Evolutionary conservation across 2,797 vertebrate genomes (phyloP).

Genomic region (Pseudotriccus pelzelni): DNA sequence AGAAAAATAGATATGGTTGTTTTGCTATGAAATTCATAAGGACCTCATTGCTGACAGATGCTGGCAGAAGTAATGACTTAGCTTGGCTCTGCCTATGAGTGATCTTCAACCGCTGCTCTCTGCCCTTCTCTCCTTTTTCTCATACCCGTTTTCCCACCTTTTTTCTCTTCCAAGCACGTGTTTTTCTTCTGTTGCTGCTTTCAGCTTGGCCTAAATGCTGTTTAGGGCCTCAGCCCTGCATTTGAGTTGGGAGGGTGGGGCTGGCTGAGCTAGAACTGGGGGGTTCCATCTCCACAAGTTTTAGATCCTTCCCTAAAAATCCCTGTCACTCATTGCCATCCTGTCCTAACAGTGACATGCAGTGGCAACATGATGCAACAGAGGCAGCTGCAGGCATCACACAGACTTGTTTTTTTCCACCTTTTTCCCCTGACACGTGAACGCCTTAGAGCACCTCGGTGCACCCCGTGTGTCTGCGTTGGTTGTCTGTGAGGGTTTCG

Average conservation of each 20-base stretch:
- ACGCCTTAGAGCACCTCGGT: not conserved
- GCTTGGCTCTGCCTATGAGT: not conserved
- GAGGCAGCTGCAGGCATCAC: not conserved
- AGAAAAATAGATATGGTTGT: not conserved
- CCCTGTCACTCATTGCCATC: not conserved
- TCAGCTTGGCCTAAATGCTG: not conserved
- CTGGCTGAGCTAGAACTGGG: not conserved
- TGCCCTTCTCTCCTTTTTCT: not conserved
- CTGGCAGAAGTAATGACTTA: not conserved
- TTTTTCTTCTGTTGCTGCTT: not conserved
- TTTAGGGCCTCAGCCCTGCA: not conserved
- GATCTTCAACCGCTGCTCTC: not conserved
- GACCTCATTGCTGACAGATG: not conserved
- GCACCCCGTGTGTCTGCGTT: not conserved
- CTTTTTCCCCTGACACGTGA: not conserved
- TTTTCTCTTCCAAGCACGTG: not conserved
- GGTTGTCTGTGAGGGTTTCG: not conserved
- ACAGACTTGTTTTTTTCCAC: not conserved
- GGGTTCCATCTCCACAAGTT: not conserved
- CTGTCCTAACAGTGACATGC: conserved; percentile 19
- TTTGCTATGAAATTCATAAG: not conserved
- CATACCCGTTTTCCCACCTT: not conserved
- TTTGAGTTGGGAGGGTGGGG: not conserved
- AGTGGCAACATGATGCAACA: conserved; percentile 5
- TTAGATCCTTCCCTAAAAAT: not conserved